Percentiles rank a stretch among this genome's conserved stretches.
Evolutionary conservation across 2,797 vertebrate genomes (phyloP).

Genomic region (Morus bassanus): DNA sequence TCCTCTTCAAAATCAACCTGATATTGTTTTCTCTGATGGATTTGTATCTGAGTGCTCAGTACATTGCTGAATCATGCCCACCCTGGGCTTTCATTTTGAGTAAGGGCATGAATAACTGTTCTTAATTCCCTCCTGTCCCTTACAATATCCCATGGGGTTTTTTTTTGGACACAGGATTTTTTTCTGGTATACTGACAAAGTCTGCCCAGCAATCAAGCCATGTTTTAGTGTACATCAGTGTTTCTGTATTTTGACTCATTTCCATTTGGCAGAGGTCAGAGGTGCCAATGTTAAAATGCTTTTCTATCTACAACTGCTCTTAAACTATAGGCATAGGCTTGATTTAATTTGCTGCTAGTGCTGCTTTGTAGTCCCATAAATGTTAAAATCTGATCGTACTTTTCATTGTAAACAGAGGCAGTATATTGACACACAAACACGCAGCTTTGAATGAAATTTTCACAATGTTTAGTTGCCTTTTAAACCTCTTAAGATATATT

Average conservation of each 20-base stretch:
- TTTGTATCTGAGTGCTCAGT: background rate
- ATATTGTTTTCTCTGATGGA: background rate
- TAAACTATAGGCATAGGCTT: background rate
- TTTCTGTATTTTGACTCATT: background rate
- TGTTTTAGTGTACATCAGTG: background rate
- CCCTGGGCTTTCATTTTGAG: background rate
- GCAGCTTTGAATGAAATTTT: background rate
- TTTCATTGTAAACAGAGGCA: background rate
- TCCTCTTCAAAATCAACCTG: background rate
- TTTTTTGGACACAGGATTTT: background rate
- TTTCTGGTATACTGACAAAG: background rate
- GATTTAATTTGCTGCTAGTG: constrained; percentile 2
- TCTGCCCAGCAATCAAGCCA: background rate
- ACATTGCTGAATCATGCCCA: background rate
- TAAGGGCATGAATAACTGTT: background rate
- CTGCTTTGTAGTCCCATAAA: background rate
- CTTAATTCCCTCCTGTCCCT: background rate
- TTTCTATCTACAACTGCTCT: background rate
- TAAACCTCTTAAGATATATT: background rate
- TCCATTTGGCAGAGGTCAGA: background rate
- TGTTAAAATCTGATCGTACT: background rate
- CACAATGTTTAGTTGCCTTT: background rate
- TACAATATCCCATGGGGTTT: background rate
- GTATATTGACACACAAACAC: background rate
- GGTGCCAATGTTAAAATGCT: background rate